Conservation (phyloP, 2,113 vertebrate genomes). For the Chaetorhynchus papuensis region DNA sequence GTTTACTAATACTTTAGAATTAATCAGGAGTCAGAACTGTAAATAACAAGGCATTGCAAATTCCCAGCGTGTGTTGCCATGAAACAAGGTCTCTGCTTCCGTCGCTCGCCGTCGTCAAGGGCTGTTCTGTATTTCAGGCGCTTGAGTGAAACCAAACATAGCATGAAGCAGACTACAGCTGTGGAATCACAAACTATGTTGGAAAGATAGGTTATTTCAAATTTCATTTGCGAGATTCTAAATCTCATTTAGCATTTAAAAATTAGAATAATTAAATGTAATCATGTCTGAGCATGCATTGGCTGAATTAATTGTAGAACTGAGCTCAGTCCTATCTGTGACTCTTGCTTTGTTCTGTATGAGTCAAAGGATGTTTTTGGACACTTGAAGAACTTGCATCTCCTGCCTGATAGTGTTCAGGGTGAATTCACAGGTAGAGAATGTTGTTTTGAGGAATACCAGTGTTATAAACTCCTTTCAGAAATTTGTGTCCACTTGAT, state of each 20-base stretch:
- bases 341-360: neutral
- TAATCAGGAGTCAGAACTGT: neutral
- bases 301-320: neutral
- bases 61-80: neutral
- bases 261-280: neutral
- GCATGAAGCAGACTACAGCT: neutral
- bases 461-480: neutral
- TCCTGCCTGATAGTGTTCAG: neutral
- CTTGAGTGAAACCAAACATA: neutral
- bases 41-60: neutral
- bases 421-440: neutral
- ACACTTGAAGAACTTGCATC: neutral
- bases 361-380: neutral
- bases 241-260: neutral
- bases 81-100: neutral
- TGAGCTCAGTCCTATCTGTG: neutral
- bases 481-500: neutral
- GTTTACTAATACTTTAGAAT: neutral
- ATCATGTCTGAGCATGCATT: neutral
- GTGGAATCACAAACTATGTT: neutral
- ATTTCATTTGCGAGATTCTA: neutral
- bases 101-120: fast-evolving
- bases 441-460: neutral
- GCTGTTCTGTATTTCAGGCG: neutral
- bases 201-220: neutral